A percentile compares a stretch with the other conserved stretches of the same genome.
Conservation (phyloP, 92 coral and sea anemone genomes). For the Pocillopora grandis region DNA sequence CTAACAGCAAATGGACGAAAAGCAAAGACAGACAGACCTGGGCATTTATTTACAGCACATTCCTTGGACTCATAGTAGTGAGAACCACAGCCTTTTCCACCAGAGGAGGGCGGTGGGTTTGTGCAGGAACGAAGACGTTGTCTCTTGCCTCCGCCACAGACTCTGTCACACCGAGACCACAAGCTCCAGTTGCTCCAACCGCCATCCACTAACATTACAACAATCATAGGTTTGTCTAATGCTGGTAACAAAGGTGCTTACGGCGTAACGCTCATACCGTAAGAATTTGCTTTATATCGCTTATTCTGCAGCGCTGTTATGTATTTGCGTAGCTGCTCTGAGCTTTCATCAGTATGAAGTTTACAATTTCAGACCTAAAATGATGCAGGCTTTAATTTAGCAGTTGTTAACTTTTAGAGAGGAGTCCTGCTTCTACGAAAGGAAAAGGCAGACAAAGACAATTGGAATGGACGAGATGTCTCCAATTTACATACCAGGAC, state of each 20-base stretch:
- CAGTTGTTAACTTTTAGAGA: too few relatives aligned
- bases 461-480: neutral
- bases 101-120: constrained; percentile 15
- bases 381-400: too few relatives aligned
- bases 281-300: too few relatives aligned
- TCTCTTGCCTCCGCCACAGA: constrained; percentile 18
- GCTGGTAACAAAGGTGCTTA: neutral
- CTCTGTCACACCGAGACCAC: constrained; percentile 23
- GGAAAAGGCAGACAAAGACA: too few relatives aligned
- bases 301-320: too few relatives aligned
- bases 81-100: constrained; percentile 34
- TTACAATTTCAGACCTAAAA: too few relatives aligned
- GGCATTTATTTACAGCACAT: constrained; percentile 18
- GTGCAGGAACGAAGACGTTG: constrained; percentile 29
- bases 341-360: too few relatives aligned
- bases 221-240: neutral
- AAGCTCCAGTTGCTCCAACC: constrained; percentile 25
- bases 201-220: constrained; percentile 7
- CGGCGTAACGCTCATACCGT: too few relatives aligned
- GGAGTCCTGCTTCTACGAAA: neutral
- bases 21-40: neutral
- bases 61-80: constrained; percentile 1
- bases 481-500: constrained; percentile 17
- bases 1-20: neutral
- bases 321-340: too few relatives aligned